These are phyloP conservation scores for Tetragonula carbonaria DNA, from an alignment of 2,888 invertebrate genomes.

Conservation along the genomic window DNA sequence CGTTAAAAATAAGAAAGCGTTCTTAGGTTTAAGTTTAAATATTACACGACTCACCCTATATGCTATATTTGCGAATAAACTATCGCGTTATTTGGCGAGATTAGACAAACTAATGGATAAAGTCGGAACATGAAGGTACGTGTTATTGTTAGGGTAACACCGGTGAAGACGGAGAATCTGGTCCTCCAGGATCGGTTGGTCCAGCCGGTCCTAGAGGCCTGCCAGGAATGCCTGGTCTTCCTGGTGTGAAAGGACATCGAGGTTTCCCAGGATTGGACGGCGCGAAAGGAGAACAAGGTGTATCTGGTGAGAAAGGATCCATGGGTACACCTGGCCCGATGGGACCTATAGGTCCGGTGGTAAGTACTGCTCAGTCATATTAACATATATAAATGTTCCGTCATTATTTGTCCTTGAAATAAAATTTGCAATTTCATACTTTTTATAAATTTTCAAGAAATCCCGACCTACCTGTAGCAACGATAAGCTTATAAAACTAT, in stretches of 20 bases:
- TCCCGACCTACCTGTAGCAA: no score
- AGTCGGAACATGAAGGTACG: not conserved
- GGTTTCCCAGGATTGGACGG: conserved; percentile 93
- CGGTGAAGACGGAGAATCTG: conserved; percentile 93
- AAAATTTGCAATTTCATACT: no score
- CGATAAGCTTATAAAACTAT: no score
- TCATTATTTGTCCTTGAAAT: no score
- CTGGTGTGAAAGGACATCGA: conserved; percentile 93
- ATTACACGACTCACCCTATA: no score
- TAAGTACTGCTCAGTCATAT: conserved; percentile 75
- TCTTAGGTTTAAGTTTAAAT: no score
- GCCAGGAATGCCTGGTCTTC: conserved; percentile 91
- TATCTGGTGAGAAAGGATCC: conserved; percentile 90
- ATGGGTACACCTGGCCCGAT: conserved; percentile 88
- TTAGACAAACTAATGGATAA: no score
- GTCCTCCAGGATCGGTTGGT: conserved; percentile 89
- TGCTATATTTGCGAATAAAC: no score
- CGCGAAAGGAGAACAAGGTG: conserved; percentile 92
- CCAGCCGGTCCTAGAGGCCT: conserved; percentile 90
- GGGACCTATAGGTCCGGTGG: conserved; percentile 89
- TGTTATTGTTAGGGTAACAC: conserved; percentile 86
- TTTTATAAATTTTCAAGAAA: no score
- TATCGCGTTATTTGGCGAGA: no score
- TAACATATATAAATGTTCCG: not conserved
- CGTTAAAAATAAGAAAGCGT: no score